Evolutionary conservation across 2,888 invertebrate genomes (phyloP).

Genomic region (Rapana venosa): DNA sequence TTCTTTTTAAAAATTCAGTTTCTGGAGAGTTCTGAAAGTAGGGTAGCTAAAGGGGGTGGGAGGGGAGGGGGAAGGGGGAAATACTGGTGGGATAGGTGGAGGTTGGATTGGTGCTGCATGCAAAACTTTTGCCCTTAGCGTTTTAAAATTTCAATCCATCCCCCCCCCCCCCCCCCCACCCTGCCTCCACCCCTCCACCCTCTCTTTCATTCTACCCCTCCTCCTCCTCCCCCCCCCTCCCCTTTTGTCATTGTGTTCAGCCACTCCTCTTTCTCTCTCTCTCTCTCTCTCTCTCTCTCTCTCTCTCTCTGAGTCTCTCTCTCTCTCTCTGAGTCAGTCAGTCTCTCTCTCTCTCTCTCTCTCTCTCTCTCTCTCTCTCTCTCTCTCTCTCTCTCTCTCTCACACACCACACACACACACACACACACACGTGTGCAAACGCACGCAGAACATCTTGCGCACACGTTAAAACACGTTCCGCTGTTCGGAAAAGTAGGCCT

Average conservation of each 20-base stretch:
- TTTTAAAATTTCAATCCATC: not conserved
- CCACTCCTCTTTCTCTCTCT: not conserved
- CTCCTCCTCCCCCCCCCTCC: not conserved
- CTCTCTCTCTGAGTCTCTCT: not conserved
- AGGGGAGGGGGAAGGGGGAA: not conserved
- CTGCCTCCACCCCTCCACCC: not conserved
- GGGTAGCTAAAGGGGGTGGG: not conserved
- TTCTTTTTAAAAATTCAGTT: not conserved
- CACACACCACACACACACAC: too few relatives aligned
- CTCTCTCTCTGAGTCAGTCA: constrained; percentile 5
- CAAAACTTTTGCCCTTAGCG: not conserved
- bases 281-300: not conserved
- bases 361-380: too few relatives aligned
- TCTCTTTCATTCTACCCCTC: not conserved
- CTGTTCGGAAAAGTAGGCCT: not conserved
- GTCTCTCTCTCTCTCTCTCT: too few relatives aligned
- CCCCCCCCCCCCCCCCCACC: not conserved
- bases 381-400: too few relatives aligned
- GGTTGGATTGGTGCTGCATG: not conserved
- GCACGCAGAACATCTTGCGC: too few relatives aligned
- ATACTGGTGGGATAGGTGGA: not conserved
- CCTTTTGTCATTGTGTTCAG: too few relatives aligned
- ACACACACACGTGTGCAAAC: too few relatives aligned
- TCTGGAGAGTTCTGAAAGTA: not conserved
- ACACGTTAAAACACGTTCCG: too few relatives aligned